Percentiles rank a stretch among this genome's conserved stretches.
Conservation (phyloP, 2,113 vertebrate genomes). For the Marmota monax region DNA sequence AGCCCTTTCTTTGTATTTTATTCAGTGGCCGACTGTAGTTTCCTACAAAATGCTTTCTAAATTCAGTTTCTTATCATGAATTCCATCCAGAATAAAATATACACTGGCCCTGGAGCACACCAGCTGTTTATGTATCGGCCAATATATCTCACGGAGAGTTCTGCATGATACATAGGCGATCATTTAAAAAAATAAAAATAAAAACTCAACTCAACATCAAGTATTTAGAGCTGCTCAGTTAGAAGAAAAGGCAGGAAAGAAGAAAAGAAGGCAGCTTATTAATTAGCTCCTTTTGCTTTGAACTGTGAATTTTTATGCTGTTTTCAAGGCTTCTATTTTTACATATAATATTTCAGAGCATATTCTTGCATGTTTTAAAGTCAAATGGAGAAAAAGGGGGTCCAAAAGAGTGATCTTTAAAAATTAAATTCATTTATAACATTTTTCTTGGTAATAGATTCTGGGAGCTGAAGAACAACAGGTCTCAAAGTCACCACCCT, state of each 20-base stretch:
- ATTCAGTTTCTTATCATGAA: constrained; percentile 82
- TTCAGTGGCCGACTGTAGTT: constrained; percentile 71
- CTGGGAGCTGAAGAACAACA: background rate
- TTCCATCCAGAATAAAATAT: constrained; percentile 81
- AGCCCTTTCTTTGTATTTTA: constrained; percentile 75
- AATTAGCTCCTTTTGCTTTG: constrained; percentile 74
- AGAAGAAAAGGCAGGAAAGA: constrained; percentile 66
- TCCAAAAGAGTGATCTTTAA: constrained; percentile 20
- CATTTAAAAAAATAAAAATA: constrained; percentile 78
- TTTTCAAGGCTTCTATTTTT: constrained; percentile 64
- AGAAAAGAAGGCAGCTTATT: constrained; percentile 74
- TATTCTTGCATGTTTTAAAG: constrained; percentile 66
- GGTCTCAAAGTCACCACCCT: background rate
- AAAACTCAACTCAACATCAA: constrained; percentile 71
- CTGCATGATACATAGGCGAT: constrained; percentile 69
- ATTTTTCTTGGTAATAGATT: constrained; percentile 42
- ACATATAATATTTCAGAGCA: constrained; percentile 48
- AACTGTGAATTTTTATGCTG: constrained; percentile 55
- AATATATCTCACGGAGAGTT: constrained; percentile 78
- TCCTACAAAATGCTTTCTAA: constrained; percentile 77
- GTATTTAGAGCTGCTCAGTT: constrained; percentile 78
- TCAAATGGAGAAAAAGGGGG: constrained; percentile 30
- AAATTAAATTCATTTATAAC: constrained; percentile 56
- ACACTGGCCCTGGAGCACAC: constrained; percentile 77
- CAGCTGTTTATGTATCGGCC: constrained; percentile 80